phyloP scores from a whole-genome alignment of 2,797 vertebrate genomes.

The Anguilla pacifica region DNA sequence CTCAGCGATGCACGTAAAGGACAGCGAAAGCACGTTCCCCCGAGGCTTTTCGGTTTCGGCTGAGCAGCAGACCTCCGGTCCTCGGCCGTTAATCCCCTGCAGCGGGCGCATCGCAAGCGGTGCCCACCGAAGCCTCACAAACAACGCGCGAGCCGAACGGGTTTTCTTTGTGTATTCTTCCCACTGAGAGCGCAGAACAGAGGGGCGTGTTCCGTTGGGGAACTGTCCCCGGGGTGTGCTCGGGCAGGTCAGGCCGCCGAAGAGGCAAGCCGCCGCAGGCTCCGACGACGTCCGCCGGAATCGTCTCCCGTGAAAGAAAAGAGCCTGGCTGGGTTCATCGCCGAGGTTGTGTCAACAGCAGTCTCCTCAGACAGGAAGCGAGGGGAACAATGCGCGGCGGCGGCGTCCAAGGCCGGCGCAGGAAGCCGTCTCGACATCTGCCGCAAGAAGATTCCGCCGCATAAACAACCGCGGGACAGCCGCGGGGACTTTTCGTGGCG shows the following conservation, averaged over 20 bases:
- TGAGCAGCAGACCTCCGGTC: neutral
- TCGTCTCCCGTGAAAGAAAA: neutral
- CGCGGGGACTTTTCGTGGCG: neutral
- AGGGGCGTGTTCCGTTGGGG: conserved; percentile 39
- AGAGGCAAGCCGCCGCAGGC: conserved; percentile 6
- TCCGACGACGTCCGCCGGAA: neutral
- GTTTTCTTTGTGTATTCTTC: conserved; percentile 36
- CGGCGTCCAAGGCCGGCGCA: neutral
- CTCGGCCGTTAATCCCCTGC: neutral
- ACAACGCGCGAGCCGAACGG: conserved; percentile 18
- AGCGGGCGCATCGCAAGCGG: neutral
- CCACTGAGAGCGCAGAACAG: conserved; percentile 53
- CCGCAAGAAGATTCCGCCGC: neutral
- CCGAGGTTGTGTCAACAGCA: neutral
- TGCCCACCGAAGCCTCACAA: neutral
- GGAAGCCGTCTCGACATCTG: neutral
- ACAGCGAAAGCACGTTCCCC: neutral
- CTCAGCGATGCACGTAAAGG: neutral
- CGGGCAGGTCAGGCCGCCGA: conserved; percentile 29
- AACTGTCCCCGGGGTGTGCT: conserved; percentile 50
- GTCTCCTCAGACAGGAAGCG: conserved; percentile 2
- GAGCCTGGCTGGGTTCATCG: neutral
- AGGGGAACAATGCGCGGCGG: neutral
- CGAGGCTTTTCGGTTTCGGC: neutral
- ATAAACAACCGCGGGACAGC: neutral